Conservation (phyloP, 2,888 invertebrate genomes). For the Pristionchus fissidentatus region DNA sequence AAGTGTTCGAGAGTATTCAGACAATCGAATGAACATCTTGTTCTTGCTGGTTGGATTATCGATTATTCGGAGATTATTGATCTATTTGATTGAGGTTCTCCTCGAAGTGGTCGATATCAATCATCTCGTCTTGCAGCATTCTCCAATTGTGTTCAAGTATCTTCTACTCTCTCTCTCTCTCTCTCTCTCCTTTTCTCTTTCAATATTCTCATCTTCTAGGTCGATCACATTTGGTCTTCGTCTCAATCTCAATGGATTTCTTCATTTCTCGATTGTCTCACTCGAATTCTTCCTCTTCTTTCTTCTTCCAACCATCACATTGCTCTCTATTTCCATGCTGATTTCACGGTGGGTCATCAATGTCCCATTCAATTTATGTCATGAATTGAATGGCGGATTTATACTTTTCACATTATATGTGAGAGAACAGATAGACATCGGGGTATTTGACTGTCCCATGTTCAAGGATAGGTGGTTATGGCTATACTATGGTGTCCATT, state of each 20-base stretch:
- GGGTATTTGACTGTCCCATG: too few species aligned
- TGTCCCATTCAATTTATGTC: too few species aligned
- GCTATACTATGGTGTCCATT: too few species aligned
- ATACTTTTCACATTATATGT: too few species aligned
- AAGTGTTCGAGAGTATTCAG: slow-evolving; percentile 62
- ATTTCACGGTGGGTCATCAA: slow-evolving; percentile 36
- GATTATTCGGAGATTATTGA: too few species aligned
- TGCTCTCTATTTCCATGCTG: slow-evolving; percentile 28
- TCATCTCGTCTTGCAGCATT: slow-evolving; percentile 57
- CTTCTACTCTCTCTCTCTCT: not conserved
- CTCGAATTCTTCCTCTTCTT: slow-evolving; percentile 31
- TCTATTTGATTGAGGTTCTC: slow-evolving; percentile 25
- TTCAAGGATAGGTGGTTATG: too few species aligned
- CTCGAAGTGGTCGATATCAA: slow-evolving; percentile 57
- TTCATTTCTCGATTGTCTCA: not conserved
- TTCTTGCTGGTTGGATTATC: slow-evolving; percentile 50
- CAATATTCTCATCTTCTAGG: not conserved
- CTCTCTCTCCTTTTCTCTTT: not conserved
- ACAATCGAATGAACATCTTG: slow-evolving; percentile 66
- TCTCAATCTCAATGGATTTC: slow-evolving; percentile 15
- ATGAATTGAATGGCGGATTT: too few species aligned
- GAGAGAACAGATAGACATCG: too few species aligned
- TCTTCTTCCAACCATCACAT: slow-evolving; percentile 39
- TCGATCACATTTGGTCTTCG: slow-evolving; percentile 31
- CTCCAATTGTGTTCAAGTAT: not conserved